Percentiles rank a stretch among this genome's conserved stretches.
Conservation (phyloP, 2,888 invertebrate genomes). For the Ectropis crepuscularia region DNA sequence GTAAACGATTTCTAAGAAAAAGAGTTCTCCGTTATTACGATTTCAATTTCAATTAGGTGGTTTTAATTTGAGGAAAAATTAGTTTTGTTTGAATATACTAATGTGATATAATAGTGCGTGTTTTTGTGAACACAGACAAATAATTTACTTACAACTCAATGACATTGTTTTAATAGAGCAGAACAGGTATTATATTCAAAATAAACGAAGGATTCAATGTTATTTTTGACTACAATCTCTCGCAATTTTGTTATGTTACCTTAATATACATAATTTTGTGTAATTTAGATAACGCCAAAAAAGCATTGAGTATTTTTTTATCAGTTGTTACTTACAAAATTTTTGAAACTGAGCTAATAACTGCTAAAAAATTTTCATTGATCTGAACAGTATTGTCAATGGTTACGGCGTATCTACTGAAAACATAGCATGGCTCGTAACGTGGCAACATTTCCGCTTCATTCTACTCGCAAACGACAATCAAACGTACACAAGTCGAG, state of each 20-base stretch:
- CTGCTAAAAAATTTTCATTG: background rate
- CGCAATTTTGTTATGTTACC: too few species aligned
- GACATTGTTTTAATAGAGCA: too few species aligned
- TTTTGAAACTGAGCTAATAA: too few species aligned
- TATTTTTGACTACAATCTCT: too few species aligned
- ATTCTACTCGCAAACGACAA: conserved; percentile 59
- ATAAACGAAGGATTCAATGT: too few species aligned
- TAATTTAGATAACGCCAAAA: too few species aligned
- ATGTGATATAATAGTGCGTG: background rate
- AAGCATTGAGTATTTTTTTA: too few species aligned
- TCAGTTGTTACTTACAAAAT: too few species aligned
- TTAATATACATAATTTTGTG: too few species aligned
- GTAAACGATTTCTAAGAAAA: conserved; percentile 79
- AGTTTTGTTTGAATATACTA: background rate
- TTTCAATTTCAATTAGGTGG: conserved; percentile 73
- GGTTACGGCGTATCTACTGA: conserved; percentile 30
- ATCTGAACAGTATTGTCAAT: conserved; percentile 34
- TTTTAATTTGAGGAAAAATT: conserved; percentile 24
- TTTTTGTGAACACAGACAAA: background rate
- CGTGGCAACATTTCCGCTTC: conserved; percentile 9
- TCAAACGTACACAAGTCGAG: conserved; percentile 76
- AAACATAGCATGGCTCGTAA: background rate
- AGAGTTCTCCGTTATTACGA: conserved; percentile 71
- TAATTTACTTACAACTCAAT: background rate
- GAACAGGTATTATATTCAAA: too few species aligned